phyloP scores from a whole-genome alignment of 2,797 vertebrate genomes.

The Todus mexicanus region DNA sequence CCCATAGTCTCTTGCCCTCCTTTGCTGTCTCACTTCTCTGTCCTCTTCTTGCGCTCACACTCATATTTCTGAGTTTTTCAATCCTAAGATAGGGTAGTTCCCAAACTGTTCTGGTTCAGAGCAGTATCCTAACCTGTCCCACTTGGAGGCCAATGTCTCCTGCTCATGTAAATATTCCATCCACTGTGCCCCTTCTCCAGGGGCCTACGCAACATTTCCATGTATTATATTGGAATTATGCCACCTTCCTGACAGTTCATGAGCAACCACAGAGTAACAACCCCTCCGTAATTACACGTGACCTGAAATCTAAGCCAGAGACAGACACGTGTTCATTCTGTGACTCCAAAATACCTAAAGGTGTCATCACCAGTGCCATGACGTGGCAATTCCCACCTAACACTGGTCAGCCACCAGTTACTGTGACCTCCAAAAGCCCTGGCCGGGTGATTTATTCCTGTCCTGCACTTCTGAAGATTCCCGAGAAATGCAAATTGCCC shows the following conservation, averaged over 20 bases:
- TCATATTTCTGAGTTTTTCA: background rate
- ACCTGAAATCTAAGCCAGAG: background rate
- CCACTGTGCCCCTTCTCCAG: background rate
- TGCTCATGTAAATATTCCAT: background rate
- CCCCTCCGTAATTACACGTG: background rate
- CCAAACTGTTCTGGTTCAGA: background rate
- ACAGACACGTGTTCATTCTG: background rate
- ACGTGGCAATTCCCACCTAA: background rate
- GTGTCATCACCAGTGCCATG: background rate
- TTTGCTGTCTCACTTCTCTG: background rate
- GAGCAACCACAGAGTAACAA: background rate
- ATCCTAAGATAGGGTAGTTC: background rate
- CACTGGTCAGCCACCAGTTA: background rate
- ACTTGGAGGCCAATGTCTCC: background rate
- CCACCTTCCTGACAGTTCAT: background rate
- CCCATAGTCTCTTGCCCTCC: background rate
- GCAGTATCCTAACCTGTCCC: background rate
- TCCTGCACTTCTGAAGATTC: background rate
- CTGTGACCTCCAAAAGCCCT: background rate
- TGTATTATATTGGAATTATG: constrained; percentile 42
- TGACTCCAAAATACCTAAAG: background rate
- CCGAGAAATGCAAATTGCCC: constrained; percentile 29
- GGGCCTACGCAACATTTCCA: background rate
- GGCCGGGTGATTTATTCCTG: background rate
- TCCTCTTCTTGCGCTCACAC: background rate